Base-by-base conservation (phyloP, 2,888 invertebrate species). In the Dichetophora obliterata region DNA sequence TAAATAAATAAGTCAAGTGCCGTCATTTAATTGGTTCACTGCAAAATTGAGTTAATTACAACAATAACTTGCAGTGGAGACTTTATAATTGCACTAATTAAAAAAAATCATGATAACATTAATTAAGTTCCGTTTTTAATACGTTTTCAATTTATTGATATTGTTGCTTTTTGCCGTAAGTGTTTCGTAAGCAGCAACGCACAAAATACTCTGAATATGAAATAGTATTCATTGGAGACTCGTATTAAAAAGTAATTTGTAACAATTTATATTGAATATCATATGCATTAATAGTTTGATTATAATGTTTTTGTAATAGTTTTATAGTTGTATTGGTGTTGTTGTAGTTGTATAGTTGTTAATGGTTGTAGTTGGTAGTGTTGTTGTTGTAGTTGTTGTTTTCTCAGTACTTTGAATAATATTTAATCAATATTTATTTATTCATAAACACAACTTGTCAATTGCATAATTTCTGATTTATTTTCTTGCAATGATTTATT, bases 401-500 rank as follows among this genome's bases (percentile, higher is more conserved):
- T 34, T 70, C 31, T 27, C 31, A 14, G 5, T 34, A n/a, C 43
- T 34, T 59, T 37, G 43, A 59, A 59, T 37, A 59, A 59, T 59
- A 71, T 34, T 71, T 16, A 71, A 71, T 71, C 31, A 57, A 71
- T 3, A 59, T 57, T 59, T 48, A 59, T 69, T 27, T 16, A 11
- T 50, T 14, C 34, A 68, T 19, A 37, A 37, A 31, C 5, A 31
- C 31, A 31, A 31, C 31, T 4, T 31, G 31, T 31, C 31, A 31
- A 3, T 31, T 31, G 31, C 31, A 31, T 31, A 31, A 31, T 31
- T 31, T 31, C 3, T 31, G 31, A 31, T 31, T 31, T 31, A 31
- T 31, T 31, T 31, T 5, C 3, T 31, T 31, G 31, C n/a, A n/a
- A n/a, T n/a, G n/a, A n/a, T n/a, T n/a, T n/a, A n/a, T n/a, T n/a